Conservation (phyloP, 1,140 invertebrate species). For the Diorhabda carinulata region DNA sequence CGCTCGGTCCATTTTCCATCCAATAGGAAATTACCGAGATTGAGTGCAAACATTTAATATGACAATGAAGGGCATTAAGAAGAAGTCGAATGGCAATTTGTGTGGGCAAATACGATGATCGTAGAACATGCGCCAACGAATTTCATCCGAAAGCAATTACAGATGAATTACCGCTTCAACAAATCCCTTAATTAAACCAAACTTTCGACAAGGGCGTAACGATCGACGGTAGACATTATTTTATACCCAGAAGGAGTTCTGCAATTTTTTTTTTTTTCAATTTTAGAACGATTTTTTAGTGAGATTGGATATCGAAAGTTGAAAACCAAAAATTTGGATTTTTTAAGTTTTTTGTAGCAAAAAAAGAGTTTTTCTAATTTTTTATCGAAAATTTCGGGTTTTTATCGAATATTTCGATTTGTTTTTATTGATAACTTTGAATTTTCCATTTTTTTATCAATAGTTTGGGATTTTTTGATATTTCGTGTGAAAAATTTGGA, state of each 20-base stretch:
- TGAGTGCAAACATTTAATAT: conserved; percentile 7
- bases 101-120: conserved; percentile 33
- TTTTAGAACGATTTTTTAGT: too few species aligned
- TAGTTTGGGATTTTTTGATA: too few species aligned
- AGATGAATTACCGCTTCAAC: conserved; percentile 36
- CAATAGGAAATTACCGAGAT: not conserved
- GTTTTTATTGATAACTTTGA: too few species aligned
- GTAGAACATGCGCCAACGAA: not conserved
- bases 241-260: not conserved
- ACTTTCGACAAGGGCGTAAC: not conserved
- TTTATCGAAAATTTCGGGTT: too few species aligned
- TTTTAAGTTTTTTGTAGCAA: too few species aligned
- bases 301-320: too few species aligned
- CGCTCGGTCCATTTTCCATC: not conserved
- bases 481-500: too few species aligned
- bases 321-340: too few species aligned
- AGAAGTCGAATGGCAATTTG: conserved; percentile 31
- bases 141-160: conserved; percentile 35
- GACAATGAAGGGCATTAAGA: conserved; percentile 2
- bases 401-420: too few species aligned
- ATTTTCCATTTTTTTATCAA: too few species aligned
- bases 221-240: not conserved
- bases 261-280: not conserved
- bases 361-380: too few species aligned
- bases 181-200: conserved; percentile 33